Evolutionary conservation across 2,888 invertebrate genomes (phyloP), one percentile per base, ranked within the genome.

Genomic region (Aporophyla nigra): DNA sequence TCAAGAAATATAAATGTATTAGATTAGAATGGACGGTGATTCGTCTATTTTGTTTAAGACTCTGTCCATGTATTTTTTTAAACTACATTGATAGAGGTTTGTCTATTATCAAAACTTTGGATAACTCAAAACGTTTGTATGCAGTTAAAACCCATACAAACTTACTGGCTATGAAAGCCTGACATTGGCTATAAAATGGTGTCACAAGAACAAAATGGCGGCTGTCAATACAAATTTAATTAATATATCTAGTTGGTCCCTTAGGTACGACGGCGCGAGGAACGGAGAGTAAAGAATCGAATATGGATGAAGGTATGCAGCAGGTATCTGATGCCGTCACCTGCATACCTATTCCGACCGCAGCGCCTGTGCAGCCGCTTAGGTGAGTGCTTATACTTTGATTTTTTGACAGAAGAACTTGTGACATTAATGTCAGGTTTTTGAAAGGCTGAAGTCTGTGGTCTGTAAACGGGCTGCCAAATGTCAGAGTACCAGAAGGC

Each of bases 211-310:
- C 43, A 51, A 75, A 61, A 59, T 59, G 59, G 53, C n/a, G 5
- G 43, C 4, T 43, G 5, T 49, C 19, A 61, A 54, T 62, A 56
- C 16, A 72, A 43, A 14, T 24, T 12, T 62, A 53, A 40, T 33
- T 33, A 33, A 33, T 69, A 71, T 58, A 43, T 58, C 1, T 71
- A 2, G 19, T 27, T 58, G 12, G 21, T 70, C n/a, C 49, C 5
- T 5, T 88, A 94, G 93, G 94, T 71, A 89, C 92, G 61, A 91
- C 93, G 16, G 93, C 92, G 46, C 91, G 93, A 59, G 90, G 86
- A 56, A 88, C 86, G 76, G 92, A 92, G 82, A 88, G 81, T 78
- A 95, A 95, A 90, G 96, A 95, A 56, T 61, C 87, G 51, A 90
- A 79, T 56, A 78, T 90, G 83, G 94, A 94, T 69, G 94, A 94